Conservation (phyloP, 53 echinoderm and acorn worm genomes). For the Stichopus horrens region DNA sequence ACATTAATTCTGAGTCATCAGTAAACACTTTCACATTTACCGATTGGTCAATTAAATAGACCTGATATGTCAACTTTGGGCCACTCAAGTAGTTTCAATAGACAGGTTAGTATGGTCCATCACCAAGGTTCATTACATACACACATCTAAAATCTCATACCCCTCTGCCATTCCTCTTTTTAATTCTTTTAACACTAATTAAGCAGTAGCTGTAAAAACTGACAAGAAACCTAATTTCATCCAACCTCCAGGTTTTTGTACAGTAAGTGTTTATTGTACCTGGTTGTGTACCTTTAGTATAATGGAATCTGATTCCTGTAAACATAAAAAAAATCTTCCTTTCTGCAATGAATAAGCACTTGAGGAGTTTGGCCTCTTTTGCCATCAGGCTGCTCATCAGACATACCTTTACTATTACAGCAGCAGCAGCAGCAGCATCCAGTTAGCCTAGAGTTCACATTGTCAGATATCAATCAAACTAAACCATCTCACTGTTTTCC, state of each 20-base stretch:
- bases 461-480: constrained; percentile 50
- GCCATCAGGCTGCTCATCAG: neutral
- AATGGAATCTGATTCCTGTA: neutral
- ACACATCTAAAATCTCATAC: neutral
- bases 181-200: constrained; percentile 10
- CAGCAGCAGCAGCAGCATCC: neutral
- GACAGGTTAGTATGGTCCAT: neutral
- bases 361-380: constrained; percentile 18
- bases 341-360: constrained; percentile 32
- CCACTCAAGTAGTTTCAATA: neutral
- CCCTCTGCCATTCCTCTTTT: constrained; percentile 11
- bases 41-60: neutral
- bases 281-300: neutral
- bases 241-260: neutral
- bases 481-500: constrained; percentile 38
- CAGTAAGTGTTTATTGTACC: constrained; percentile 20
- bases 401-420: constrained; percentile 9
- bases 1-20: neutral
- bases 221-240: neutral
- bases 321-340: constrained; percentile 16
- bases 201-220: constrained; percentile 1
- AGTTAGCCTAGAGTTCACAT: constrained; percentile 45
- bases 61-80: neutral
- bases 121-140: neutral
- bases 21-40: neutral